Evolutionary conservation across 2,888 invertebrate species (phyloP), one percentile per base, ranked within the genome.

Genomic region (Dinocampus coccinellae): DNA sequence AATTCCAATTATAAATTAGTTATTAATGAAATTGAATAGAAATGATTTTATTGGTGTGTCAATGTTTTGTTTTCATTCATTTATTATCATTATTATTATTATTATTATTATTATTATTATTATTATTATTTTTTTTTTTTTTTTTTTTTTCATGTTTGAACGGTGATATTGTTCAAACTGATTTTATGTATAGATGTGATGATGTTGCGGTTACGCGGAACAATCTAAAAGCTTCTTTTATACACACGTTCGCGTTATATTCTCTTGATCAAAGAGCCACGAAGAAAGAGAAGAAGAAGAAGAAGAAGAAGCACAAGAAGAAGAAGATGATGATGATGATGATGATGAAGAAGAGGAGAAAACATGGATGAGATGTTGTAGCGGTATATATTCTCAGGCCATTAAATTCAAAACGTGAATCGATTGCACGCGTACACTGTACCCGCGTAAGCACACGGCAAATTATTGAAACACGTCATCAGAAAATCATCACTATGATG

Each of bases 341-440:
- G n/a, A n/a, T n/a, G n/a, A n/a, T n/a, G n/a, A n/a, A n/a, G n/a
- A n/a, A n/a, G n/a, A n/a, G n/a, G n/a, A n/a, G 24, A n/a, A 53
- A 69, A 72, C 66, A 66, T 58, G 63, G 75, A 77, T 78, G 71
- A 74, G 75, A 72, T 73, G 75, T 77, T 76, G 79, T 79, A 79
- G 63, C 75, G 76, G 73, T 73, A 66, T 64, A 70, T 73, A 71
- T 73, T 71, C 53, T 64, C 67, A 69, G 63, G 66, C 72, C 70
- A 72, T 70, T 72, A 72, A 71, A 67, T 47, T 63, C 66, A 62
- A n/a, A 66, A 65, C 73, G 73, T 63, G 71, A 53, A 66, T 72
- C 71, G 62, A 72, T 72, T 58, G 66, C 60, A 36, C 39, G 39
- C 20, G 33, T 55, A 60, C 22, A 65, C 3, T 47, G 16, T 16